Evolutionary conservation across 2,888 invertebrate species (phyloP).

Genomic region (Spodoptera exigua): DNA sequence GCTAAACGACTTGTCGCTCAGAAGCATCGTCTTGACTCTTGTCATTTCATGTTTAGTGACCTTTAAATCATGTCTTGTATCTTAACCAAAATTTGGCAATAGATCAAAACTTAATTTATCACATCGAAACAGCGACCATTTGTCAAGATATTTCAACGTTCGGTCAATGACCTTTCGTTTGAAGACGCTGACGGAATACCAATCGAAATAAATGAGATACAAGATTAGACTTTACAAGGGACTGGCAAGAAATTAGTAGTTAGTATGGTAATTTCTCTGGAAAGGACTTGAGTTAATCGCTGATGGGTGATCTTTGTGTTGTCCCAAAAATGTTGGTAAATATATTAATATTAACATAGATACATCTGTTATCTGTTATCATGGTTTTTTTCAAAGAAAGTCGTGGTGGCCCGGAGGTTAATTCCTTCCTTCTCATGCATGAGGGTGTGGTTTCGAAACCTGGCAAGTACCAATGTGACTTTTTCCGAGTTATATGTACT

Average conservation of each 20-base stretch:
- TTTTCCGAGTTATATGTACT: no score
- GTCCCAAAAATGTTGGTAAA: no score
- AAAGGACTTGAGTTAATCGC: conserved; percentile 45
- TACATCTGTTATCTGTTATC: no score
- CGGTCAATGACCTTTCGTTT: conserved; percentile 31
- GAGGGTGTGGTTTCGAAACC: no score
- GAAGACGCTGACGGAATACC: conserved; percentile 47
- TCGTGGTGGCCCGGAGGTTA: no score
- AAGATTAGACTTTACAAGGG: conserved; percentile 31
- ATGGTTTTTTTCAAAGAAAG: no score
- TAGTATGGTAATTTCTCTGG: conserved; percentile 47
- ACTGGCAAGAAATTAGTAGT: conserved; percentile 41
- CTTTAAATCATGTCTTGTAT: conserved; percentile 19
- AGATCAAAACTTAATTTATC: conserved; percentile 30
- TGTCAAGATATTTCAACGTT: conserved; percentile 31
- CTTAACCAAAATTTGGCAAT: conserved; percentile 27
- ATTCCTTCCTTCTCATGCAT: no score
- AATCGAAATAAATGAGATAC: conserved; percentile 38
- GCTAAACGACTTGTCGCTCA: no score
- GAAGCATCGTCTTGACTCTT: no score
- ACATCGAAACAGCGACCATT: conserved; percentile 31
- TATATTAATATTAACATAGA: no score
- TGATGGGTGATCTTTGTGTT: no score
- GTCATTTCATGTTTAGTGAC: not conserved
- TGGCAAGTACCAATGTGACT: no score